A percentile compares a stretch with the other conserved stretches of the same genome.
Conservation (phyloP, 53 echinoderm and acorn worm species). For the Echinarachnius parma region DNA sequence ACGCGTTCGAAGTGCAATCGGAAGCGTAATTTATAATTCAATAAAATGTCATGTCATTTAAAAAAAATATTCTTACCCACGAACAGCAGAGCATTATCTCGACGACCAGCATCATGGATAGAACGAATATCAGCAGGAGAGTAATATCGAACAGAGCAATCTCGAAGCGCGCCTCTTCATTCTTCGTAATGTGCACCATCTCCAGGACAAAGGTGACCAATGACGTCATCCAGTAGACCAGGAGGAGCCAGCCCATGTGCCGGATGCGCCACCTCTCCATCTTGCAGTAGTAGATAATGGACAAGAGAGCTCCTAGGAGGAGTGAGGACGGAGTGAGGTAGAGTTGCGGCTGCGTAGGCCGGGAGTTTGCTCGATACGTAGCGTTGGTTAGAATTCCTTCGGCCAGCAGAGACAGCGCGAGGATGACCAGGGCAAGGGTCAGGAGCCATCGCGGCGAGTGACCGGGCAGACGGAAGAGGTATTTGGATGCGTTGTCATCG, state of each 20-base stretch:
- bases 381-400: constrained; percentile 77
- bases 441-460: constrained; percentile 83
- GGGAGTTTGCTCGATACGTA: constrained; percentile 45
- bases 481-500: no score
- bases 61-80: neutral
- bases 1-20: no score
- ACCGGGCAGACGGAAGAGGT: constrained; percentile 67
- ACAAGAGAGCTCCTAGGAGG: constrained; percentile 45
- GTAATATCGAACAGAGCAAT: constrained; percentile 21
- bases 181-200: constrained; percentile 36
- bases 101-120: neutral
- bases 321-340: constrained; percentile 62
- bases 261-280: constrained; percentile 66
- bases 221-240: constrained; percentile 58
- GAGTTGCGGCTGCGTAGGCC: constrained; percentile 76
- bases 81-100: constrained; percentile 15
- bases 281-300: constrained; percentile 67
- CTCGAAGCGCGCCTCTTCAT: constrained; percentile 22
- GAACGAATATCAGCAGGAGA: neutral
- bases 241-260: constrained; percentile 57
- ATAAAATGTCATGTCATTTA: neutral
- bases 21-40: neutral
- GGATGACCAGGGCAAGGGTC: constrained; percentile 48
- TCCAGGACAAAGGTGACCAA: constrained; percentile 15
- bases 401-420: constrained; percentile 63